A percentile compares a stretch with the other conserved stretches of the same genome.
Conservation (phyloP, 2,888 invertebrate genomes). For the Caenorhabditis sp. region DNA sequence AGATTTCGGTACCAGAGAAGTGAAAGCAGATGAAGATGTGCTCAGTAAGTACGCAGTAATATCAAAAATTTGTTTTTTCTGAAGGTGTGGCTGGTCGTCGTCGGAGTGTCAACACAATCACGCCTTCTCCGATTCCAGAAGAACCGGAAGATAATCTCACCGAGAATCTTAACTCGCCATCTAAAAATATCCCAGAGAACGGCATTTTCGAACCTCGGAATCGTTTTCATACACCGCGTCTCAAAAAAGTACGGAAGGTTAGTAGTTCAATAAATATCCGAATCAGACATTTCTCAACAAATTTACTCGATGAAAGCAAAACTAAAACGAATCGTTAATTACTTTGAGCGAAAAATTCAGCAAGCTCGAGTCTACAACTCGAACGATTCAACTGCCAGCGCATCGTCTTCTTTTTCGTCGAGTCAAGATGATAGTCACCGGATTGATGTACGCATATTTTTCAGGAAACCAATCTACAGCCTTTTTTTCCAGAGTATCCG, state of each 20-base stretch:
- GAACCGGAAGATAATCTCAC: constrained; percentile 49
- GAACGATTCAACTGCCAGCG: constrained; percentile 24
- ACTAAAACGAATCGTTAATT: constrained; percentile 3
- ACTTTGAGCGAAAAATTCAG: constrained; percentile 46
- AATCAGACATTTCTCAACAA: neutral
- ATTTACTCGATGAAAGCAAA: constrained; percentile 25
- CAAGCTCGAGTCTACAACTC: constrained; percentile 21
- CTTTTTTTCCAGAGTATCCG: constrained; percentile 27
- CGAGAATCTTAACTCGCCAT: neutral
- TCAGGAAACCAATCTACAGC: neutral
- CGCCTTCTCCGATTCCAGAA: constrained; percentile 58
- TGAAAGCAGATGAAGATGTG: constrained; percentile 44
- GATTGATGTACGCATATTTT: constrained; percentile 28
- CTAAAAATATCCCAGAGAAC: neutral
- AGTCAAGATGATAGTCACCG: constrained; percentile 26
- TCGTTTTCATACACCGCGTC: constrained; percentile 12
- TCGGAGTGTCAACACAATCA: constrained; percentile 32
- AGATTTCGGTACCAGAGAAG: constrained; percentile 54
- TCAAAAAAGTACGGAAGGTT: constrained; percentile 39
- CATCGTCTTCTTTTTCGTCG: constrained; percentile 42
- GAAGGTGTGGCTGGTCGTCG: constrained; percentile 38
- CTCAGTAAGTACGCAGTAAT: neutral
- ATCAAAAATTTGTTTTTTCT: neutral
- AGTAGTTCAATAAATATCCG: neutral
- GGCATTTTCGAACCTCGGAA: constrained; percentile 27